These are phyloP conservation scores for Neogale vison DNA, from an alignment of 2,113 vertebrate genomes.

Conservation along the genomic window DNA sequence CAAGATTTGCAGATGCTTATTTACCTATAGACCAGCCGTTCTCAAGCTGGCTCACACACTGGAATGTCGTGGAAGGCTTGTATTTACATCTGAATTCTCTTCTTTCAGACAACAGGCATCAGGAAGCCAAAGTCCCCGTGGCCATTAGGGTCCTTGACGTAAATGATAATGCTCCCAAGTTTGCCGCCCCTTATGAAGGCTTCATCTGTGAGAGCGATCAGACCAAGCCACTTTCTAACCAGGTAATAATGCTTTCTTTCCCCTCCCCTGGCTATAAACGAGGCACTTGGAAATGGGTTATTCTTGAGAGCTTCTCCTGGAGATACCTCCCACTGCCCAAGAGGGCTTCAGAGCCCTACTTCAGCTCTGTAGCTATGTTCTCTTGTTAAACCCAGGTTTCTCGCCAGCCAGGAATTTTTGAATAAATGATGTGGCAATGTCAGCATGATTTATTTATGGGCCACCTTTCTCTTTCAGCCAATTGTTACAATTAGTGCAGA, in stretches of 20 bases:
- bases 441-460: conserved; percentile 72
- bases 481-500: conserved; percentile 93
- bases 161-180: conserved; percentile 96
- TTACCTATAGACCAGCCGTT: background rate
- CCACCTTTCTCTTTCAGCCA: conserved; percentile 85
- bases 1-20: background rate
- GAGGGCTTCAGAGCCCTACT: background rate
- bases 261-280: background rate
- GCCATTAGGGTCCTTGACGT: conserved; percentile 93
- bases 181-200: conserved; percentile 92
- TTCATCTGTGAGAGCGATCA: conserved; percentile 93
- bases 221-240: conserved; percentile 92
- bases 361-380: background rate
- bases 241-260: conserved; percentile 83
- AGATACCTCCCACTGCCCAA: background rate
- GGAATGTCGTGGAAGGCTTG: background rate
- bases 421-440: conserved; percentile 44
- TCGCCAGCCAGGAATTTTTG: background rate
- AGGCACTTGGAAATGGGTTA: background rate
- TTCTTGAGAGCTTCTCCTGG: background rate
- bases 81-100: conserved; percentile 37
- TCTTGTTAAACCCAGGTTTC: conserved; percentile 10
- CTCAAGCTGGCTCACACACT: background rate
- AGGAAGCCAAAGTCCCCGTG: conserved; percentile 95
- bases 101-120: conserved; percentile 91